A percentile compares a stretch with the other conserved stretches of the same genome.
Conservation (phyloP, 2,113 vertebrate species). For the Mirza zaza region DNA sequence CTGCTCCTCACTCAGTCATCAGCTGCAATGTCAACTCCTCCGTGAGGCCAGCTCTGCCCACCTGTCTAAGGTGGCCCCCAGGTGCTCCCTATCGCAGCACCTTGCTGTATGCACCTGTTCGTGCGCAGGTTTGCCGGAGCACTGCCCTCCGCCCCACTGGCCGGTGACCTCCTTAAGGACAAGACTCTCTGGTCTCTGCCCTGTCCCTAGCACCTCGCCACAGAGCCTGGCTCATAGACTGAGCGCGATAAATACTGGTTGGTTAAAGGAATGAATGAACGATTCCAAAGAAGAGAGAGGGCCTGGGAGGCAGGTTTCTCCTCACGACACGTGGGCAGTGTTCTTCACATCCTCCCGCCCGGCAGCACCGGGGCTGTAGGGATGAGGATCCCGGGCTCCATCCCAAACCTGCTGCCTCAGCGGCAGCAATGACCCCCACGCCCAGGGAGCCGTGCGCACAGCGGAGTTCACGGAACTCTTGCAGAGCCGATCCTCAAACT, state of each 20-base stretch:
- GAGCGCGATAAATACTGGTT: neutral
- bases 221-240: neutral
- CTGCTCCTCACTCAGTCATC: neutral
- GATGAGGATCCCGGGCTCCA: neutral
- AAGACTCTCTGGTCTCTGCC: neutral
- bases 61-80: no score
- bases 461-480: neutral
- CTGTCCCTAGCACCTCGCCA: neutral
- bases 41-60: neutral
- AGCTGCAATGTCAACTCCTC: neutral
- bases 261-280: neutral
- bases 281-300: neutral
- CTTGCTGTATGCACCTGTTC: neutral
- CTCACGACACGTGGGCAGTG: neutral
- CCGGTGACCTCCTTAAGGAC: neutral
- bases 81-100: no score
- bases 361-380: neutral
- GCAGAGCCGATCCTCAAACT: neutral
- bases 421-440: accelerated
- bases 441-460: no score
- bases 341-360: neutral
- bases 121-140: neutral
- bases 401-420: neutral
- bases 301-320: neutral
- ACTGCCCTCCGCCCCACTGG: no score